These are phyloP conservation scores for Lagopus muta DNA, from an alignment of 2,113 vertebrate species.

Conservation along the genomic window DNA sequence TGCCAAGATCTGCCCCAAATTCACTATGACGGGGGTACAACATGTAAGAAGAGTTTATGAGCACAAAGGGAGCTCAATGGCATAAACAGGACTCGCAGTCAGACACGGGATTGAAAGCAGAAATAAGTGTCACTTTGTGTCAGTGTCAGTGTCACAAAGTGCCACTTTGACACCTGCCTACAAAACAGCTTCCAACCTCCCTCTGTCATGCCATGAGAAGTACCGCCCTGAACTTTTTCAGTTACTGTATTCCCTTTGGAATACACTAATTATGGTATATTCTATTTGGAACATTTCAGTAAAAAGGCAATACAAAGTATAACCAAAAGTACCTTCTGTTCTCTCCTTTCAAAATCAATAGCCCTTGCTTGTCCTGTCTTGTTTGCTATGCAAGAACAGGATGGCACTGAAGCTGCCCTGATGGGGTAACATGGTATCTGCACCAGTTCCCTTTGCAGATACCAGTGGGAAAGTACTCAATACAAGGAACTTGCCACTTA, in stretches of 20 bases:
- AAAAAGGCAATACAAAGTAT: neutral
- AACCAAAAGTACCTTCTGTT: neutral
- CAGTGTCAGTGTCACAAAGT: neutral
- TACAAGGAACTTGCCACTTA: neutral
- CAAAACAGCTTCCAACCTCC: neutral
- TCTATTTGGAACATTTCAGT: neutral
- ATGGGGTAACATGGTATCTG: rapidly evolving
- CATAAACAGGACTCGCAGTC: neutral
- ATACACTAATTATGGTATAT: neutral
- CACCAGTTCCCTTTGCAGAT: rapidly evolving
- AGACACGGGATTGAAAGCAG: neutral
- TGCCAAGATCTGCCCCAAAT: neutral
- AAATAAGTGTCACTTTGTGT: too few species aligned
- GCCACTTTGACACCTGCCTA: neutral
- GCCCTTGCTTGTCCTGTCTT: neutral
- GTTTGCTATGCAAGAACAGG: rapidly evolving
- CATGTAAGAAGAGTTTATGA: neutral
- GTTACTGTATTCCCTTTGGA: rapidly evolving
- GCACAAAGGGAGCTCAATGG: neutral
- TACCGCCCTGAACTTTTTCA: neutral
- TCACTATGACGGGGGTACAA: neutral
- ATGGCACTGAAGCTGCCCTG: neutral
- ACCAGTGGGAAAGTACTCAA: rapidly evolving
- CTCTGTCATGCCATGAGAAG: rapidly evolving
- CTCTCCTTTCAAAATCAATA: neutral